A percentile compares a stretch with the other conserved stretches of the same genome.
phyloP scores from a whole-genome alignment of 2,113 vertebrate species.

The Vireo altiloquus region DNA sequence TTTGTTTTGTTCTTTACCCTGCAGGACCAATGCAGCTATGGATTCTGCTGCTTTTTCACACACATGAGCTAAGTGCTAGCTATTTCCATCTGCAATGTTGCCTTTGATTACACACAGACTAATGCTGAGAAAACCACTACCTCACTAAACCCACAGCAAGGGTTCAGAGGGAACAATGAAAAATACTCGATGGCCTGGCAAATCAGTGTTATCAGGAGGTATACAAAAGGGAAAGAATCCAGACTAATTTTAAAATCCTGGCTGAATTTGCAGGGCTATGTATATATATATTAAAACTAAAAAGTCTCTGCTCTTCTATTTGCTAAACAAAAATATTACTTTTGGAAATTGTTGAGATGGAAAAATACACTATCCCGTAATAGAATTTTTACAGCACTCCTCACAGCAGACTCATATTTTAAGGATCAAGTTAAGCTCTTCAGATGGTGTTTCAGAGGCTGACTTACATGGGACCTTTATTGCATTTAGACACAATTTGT shows the following conservation, averaged over 20 bases:
- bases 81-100: slow-evolving; percentile 17
- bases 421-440: background rate
- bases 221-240: background rate
- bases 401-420: background rate
- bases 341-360: background rate
- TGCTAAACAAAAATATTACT: background rate
- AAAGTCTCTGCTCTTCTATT: background rate
- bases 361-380: background rate
- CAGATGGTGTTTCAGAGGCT: background rate
- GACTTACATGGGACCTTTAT: background rate
- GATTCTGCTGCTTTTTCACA: slow-evolving; percentile 16
- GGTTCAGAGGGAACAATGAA: background rate
- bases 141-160: background rate
- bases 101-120: background rate
- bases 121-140: background rate
- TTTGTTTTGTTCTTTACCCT: background rate
- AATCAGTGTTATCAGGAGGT: background rate
- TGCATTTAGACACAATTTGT: background rate
- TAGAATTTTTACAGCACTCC: background rate
- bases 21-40: background rate
- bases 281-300: background rate
- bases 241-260: background rate
- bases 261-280: background rate
- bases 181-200: background rate
- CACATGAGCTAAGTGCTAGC: background rate